Evolutionary conservation across 1,140 invertebrate species (phyloP), one percentile per base, ranked within the genome.

Genomic region (Pectinophora gossypiella): DNA sequence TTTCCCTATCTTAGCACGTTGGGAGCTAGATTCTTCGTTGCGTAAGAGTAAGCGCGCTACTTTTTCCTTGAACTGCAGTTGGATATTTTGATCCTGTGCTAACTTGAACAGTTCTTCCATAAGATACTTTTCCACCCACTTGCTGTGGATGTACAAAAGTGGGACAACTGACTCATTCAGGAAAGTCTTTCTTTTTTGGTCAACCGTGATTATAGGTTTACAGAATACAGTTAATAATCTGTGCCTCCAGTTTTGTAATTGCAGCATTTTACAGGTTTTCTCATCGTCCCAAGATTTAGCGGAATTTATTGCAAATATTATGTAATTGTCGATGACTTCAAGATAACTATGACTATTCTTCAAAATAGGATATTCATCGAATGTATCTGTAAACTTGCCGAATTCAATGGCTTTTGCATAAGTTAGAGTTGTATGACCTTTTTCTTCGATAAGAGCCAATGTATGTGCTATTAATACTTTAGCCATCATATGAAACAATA

Each of bases 71-170:
- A 80, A 82, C 1, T 57, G 58, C 12, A 59, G 48, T 12, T 61
- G 13, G 1, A 62, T 16, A 36, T 55, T 54, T 15, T 57, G 40
- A 20, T 77, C 62, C 5, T 38, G 27, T 9, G 62, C 44, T 7
- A 72, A 43, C 1, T 71, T 63, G 21, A 68, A 69, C 18, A 89
- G 23, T 47, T 72, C 66, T 51, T 50, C 43, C 6, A 90, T 61
- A 27, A 89, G 72, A 75, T 87, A 75, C 65, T 90, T 91, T 38
- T 82, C 58, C n/a, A 90, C 64, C 90, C 90, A 91, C 72, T 88
- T 89, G 52, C 86, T 89, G 59, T 90, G 89, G 6, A 90, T 65
- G 49, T 88, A 74, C 12, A 90, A 52, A 42, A 87, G 76, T 12
- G 82, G 76, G 12, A 89, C 64, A 2, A 85, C 75, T 22, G 85